Evolutionary conservation across 2,888 invertebrate genomes (phyloP).

Genomic region (Netelia melanura): DNA sequence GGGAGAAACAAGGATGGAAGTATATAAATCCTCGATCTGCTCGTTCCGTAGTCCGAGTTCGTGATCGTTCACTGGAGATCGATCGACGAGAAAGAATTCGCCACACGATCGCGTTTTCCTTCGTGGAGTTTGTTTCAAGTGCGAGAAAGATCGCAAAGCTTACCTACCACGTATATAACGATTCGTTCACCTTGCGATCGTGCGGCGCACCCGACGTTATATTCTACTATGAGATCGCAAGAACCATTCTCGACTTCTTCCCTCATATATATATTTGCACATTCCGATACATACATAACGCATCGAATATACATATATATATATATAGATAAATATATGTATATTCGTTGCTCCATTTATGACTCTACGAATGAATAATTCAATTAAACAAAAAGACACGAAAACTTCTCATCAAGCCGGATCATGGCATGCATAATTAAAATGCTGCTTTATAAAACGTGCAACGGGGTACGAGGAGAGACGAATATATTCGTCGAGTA

Average conservation of each 20-base stretch:
- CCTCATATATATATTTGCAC: slow-evolving; percentile 9
- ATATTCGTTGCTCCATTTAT: slow-evolving; percentile 60
- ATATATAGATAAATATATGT: background rate
- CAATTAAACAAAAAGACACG: slow-evolving; percentile 49
- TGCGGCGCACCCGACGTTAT: slow-evolving; percentile 55
- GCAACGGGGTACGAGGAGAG: slow-evolving; percentile 31
- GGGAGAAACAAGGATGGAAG: slow-evolving; percentile 45
- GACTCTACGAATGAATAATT: slow-evolving; percentile 66
- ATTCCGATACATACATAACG: background rate
- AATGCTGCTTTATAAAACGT: slow-evolving; percentile 48
- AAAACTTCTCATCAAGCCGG: slow-evolving; percentile 48
- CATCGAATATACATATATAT: slow-evolving; percentile 10
- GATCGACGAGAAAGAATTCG: slow-evolving; percentile 69
- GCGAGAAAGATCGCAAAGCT: slow-evolving; percentile 50
- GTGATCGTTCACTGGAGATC: slow-evolving; percentile 65
- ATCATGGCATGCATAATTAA: slow-evolving; percentile 68
- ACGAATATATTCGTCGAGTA: slow-evolving; percentile 33
- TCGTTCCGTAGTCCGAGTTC: slow-evolving; percentile 66
- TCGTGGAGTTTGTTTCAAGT: slow-evolving; percentile 31
- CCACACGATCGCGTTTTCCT: slow-evolving; percentile 61
- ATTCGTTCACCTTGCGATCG: slow-evolving; percentile 64
- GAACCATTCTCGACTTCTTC: slow-evolving; percentile 61
- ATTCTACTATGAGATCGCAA: slow-evolving; percentile 59
- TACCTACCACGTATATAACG: slow-evolving; percentile 24
- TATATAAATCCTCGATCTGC: slow-evolving; percentile 48